Conservation (phyloP, 2,888 invertebrate species). For the Micoletzkya japonica region DNA sequence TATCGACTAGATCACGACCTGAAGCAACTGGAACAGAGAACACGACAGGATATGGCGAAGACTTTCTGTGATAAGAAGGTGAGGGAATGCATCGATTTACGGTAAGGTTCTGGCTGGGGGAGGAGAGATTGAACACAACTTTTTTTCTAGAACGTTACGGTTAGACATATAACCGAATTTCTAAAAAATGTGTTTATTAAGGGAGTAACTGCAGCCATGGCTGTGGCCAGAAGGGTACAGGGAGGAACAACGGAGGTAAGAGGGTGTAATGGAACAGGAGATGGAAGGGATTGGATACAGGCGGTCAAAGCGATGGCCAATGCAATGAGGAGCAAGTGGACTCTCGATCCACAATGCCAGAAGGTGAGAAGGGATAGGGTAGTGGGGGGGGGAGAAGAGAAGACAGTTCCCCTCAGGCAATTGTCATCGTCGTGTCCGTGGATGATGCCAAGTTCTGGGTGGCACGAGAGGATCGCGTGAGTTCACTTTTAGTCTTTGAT, state of each 20-base stretch:
- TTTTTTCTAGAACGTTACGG: too few species aligned
- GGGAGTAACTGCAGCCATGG: conserved; percentile 57
- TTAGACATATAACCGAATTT: too few species aligned
- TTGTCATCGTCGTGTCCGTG: conserved; percentile 48
- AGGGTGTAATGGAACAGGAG: background rate
- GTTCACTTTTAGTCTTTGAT: background rate
- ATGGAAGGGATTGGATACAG: conserved; percentile 27
- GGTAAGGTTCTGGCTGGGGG: too few species aligned
- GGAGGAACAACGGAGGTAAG: conserved; percentile 49
- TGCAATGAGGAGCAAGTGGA: conserved; percentile 53
- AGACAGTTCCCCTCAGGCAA: conserved; percentile 10
- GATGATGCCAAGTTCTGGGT: conserved; percentile 61
- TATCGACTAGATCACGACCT: conserved; percentile 59
- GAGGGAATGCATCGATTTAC: too few species aligned
- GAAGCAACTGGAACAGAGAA: conserved; percentile 51
- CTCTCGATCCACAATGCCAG: conserved; percentile 56
- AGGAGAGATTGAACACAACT: too few species aligned
- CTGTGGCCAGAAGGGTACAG: conserved; percentile 50
- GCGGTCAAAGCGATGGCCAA: conserved; percentile 57
- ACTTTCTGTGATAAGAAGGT: conserved; percentile 60
- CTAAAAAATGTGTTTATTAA: too few species aligned
- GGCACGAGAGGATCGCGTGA: conserved; percentile 51
- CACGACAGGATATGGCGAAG: conserved; percentile 42
- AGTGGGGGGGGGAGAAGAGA: too few species aligned
- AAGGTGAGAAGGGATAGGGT: conserved; percentile 46